Percentiles rank a stretch among this genome's conserved stretches.
These are phyloP conservation scores for Microhierax caerulescens DNA, from an alignment of 2,797 vertebrate species.

Conservation along the genomic window DNA sequence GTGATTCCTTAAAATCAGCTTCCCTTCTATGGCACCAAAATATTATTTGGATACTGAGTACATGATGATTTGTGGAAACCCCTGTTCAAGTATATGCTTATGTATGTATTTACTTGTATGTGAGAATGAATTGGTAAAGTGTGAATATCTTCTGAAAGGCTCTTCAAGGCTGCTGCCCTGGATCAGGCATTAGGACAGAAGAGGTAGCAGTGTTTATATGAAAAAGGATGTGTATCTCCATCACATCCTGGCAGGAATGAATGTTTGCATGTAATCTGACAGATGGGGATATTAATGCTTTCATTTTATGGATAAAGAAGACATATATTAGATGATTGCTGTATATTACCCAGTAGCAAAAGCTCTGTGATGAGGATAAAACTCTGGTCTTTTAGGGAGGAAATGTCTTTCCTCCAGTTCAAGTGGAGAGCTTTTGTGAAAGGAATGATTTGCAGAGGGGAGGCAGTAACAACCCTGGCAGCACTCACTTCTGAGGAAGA, in stretches of 20 bases:
- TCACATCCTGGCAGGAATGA: background rate
- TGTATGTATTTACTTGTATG: background rate
- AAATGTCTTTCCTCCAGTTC: background rate
- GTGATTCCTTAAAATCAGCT: background rate
- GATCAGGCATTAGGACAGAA: background rate
- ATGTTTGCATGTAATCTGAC: conserved; percentile 8
- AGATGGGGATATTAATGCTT: conserved; percentile 6
- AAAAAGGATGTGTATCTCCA: background rate
- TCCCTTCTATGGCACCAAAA: background rate
- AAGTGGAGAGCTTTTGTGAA: background rate
- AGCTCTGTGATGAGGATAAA: background rate
- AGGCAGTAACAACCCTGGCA: background rate
- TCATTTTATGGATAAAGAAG: conserved; percentile 1
- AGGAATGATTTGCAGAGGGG: background rate
- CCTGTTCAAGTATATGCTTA: background rate
- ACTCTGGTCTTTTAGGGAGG: background rate
- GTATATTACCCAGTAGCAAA: background rate
- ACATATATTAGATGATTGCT: background rate
- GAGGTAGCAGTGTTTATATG: background rate
- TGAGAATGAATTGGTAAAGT: background rate
- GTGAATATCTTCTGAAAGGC: background rate
- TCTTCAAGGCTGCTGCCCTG: background rate
- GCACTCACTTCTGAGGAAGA: background rate
- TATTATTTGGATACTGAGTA: background rate
- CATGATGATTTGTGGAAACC: background rate